Evolutionary conservation across 2,888 invertebrate species (phyloP), one percentile per base, ranked within the genome.

Genomic region (Ferdinandea cuprea): DNA sequence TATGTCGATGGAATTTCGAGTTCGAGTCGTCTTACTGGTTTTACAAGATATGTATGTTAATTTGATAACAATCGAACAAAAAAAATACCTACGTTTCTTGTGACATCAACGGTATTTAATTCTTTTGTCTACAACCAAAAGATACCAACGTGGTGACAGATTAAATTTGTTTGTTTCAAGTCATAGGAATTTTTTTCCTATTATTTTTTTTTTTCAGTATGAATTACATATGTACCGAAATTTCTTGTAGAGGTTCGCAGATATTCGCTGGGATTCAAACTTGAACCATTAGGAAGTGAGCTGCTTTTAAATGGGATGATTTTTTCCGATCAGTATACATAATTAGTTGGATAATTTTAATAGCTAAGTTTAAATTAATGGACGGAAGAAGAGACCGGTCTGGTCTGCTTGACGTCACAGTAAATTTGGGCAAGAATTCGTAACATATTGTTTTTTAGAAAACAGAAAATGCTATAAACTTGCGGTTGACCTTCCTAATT

Each of bases 11-110:
- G 21, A 40, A 58, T 35, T 21, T 25, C 2, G 9, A 21, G 44
- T 54, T 56, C 32, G 3, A 35, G 58, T 58, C 37, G 69, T 50
- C 19, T 28, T 25, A 52, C 71, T 52, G 59, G 71, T 61, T 72
- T 61, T 15, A 50, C 71, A 44, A 48, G 68, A 58, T 28, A 40
- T 6, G 8, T 37, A 13, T 30, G 2, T 48, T 5, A 15, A 5
- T 3, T 37, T 37, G 40, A 30, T 52, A 13, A 50, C 25, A 32
- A n/a, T n/a, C n/a, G n/a, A n/a, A n/a, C n/a, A n/a, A n/a, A n/a
- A n/a, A n/a, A n/a, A n/a, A n/a, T n/a, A n/a, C n/a, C n/a, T 17
- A 9, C 2, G 0, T 52, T 35, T 37, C 48, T 48, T 48, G 40
- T 65, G 65, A 40, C 19, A 50, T 50, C 65, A 66, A 28, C 52